Percentiles rank a stretch among this genome's conserved stretches.
Conservation (phyloP, 2,113 vertebrate species). For the Coregonus clupeaformis region DNA sequence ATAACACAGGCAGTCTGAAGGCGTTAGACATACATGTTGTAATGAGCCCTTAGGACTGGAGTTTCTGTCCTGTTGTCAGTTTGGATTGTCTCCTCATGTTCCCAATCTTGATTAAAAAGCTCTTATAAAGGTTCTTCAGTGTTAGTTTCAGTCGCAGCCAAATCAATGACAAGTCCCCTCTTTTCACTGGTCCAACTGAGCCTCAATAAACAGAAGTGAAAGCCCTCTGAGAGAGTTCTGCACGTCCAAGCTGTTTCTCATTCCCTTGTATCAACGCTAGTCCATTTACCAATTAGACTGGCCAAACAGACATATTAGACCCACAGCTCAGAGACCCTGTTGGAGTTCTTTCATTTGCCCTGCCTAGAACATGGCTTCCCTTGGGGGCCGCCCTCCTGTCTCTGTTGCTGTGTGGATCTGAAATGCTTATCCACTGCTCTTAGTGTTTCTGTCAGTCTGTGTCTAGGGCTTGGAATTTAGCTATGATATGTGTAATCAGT, state of each 20-base stretch:
- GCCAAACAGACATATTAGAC: constrained; percentile 53
- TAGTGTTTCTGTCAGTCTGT: neutral
- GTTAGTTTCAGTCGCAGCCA: constrained; percentile 52
- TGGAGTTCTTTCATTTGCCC: constrained; percentile 39
- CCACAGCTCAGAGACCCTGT: constrained; percentile 34
- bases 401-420: constrained; percentile 18
- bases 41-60: constrained; percentile 24
- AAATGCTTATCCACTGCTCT: constrained; percentile 2
- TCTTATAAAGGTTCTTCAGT: constrained; percentile 16
- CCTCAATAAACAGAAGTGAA: constrained; percentile 60
- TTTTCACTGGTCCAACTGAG: constrained; percentile 45
- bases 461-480: neutral
- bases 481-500: neutral
- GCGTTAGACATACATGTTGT: neutral
- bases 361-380: constrained; percentile 32
- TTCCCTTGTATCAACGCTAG: constrained; percentile 62
- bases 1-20: constrained; percentile 32
- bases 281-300: constrained; percentile 65
- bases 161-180: constrained; percentile 27
- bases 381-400: neutral
- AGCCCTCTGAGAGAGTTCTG: constrained; percentile 33
- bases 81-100: constrained; percentile 3
- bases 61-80: constrained; percentile 3
- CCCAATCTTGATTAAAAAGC: constrained; percentile 17
- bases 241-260: constrained; percentile 60